These are phyloP conservation scores for Coptodon bakossiorum DNA, from an alignment of 2,113 vertebrate species.

Conservation along the genomic window DNA sequence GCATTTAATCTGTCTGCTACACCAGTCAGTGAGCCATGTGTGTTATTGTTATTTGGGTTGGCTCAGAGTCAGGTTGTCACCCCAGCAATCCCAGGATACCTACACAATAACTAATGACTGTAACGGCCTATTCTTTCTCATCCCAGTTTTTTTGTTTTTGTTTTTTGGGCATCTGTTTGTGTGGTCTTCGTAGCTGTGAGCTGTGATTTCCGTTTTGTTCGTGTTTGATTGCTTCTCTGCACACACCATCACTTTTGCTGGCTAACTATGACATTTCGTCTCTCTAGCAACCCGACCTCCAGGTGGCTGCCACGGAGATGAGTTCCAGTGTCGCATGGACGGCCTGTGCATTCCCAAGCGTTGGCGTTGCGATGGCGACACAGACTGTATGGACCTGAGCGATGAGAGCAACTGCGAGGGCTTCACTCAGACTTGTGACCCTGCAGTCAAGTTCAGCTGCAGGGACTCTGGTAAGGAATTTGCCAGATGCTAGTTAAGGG, in stretches of 20 bases:
- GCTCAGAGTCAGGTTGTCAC: conserved; percentile 19
- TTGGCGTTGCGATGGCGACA: conserved; percentile 93
- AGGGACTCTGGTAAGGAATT: conserved; percentile 82
- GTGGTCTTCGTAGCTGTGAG: background rate
- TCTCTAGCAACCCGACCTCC: conserved; percentile 86
- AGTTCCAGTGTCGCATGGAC: conserved; percentile 93
- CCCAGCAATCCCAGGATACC: background rate
- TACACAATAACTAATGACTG: conserved; percentile 9
- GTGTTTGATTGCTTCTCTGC: background rate
- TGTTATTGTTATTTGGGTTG: conserved; percentile 33
- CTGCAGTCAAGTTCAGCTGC: conserved; percentile 91
- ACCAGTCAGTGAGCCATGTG: conserved; percentile 7
- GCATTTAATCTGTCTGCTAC: conserved; percentile 20
- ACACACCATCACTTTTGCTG: background rate
- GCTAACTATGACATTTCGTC: background rate
- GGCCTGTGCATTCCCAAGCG: conserved; percentile 92
- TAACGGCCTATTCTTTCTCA: background rate
- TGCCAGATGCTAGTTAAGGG: background rate
- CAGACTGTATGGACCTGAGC: conserved; percentile 93
- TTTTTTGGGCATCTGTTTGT: background rate
- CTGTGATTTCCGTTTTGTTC: background rate
- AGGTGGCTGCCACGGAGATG: conserved; percentile 88
- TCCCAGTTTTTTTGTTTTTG: background rate
- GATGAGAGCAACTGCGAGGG: conserved; percentile 94
- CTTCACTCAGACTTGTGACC: conserved; percentile 89